Conservation (phyloP, 2,113 vertebrate species). For the Opisthocomus hoazin region DNA sequence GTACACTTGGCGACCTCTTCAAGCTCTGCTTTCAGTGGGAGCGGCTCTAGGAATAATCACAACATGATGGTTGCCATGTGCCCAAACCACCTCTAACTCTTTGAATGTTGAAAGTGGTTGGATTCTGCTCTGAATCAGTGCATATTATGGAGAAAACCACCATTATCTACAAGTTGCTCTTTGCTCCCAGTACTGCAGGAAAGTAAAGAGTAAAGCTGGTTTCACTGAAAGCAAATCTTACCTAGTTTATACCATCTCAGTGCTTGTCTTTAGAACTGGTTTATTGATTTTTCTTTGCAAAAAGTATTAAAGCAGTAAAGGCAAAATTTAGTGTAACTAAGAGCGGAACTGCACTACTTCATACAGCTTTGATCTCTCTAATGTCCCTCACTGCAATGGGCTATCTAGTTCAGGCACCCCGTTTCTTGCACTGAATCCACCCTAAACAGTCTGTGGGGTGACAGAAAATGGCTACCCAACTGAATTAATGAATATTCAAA, state of each 20-base stretch:
- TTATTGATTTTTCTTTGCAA: not conserved
- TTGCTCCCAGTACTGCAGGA: not conserved
- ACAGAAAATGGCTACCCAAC: slow-evolving; percentile 30
- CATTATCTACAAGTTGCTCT: not conserved
- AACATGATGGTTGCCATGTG: not conserved
- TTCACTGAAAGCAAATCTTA: not conserved
- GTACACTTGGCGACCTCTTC: not conserved
- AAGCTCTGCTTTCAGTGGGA: not conserved
- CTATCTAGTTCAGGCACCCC: not conserved
- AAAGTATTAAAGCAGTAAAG: not conserved
- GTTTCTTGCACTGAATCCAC: slow-evolving; percentile 1
- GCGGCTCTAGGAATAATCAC: not conserved
- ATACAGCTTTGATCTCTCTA: slow-evolving; percentile 12
- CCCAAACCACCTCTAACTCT: not conserved
- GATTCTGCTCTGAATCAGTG: not conserved
- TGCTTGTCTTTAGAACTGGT: not conserved
- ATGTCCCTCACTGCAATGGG: not conserved
- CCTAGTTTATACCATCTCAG: rapidly evolving
- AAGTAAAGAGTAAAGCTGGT: not conserved
- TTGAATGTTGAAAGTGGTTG: not conserved
- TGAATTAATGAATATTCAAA: slow-evolving; percentile 48
- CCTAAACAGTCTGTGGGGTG: slow-evolving; percentile 6
- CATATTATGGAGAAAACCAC: rapidly evolving
- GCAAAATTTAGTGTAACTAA: not conserved
- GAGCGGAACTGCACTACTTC: not conserved